phyloP scores from a whole-genome alignment of 1,140 invertebrate genomes.

The Stegodyphus dumicola region DNA sequence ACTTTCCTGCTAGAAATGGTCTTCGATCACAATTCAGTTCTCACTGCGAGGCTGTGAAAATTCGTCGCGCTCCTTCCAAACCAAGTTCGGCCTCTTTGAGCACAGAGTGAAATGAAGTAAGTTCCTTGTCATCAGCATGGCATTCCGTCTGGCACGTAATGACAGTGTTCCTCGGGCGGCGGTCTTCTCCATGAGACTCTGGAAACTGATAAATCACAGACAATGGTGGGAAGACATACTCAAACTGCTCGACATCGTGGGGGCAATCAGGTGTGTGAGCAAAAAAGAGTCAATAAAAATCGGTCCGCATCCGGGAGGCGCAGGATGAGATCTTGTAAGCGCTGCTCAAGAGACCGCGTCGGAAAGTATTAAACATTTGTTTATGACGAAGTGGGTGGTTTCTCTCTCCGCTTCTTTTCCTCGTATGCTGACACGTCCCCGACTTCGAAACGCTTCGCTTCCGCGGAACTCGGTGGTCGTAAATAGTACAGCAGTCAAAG shows the following conservation, averaged over 20 bases:
- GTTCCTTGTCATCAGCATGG: conserved; percentile 30
- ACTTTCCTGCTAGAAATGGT: no score
- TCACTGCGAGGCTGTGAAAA: no score
- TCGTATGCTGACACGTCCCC: background rate
- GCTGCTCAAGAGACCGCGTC: no score
- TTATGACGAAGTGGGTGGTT: no score
- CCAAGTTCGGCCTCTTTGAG: conserved; percentile 10
- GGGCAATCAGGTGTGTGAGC: conserved; percentile 24
- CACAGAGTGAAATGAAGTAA: conserved; percentile 5
- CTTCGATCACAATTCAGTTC: no score
- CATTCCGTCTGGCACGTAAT: conserved; percentile 32
- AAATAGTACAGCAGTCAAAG: background rate
- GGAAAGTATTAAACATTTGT: no score
- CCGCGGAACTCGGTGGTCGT: background rate
- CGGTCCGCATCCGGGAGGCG: conserved; percentile 27
- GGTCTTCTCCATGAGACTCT: background rate
- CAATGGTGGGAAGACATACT: conserved; percentile 42
- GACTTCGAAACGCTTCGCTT: background rate
- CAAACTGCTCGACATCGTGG: conserved; percentile 27
- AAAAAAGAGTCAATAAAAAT: conserved; percentile 48
- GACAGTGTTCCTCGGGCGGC: conserved; percentile 17
- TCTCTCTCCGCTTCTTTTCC: no score
- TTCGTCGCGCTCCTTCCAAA: no score
- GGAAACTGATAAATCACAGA: conserved; percentile 45
- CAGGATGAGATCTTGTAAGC: no score